Evolutionary conservation across 2,797 vertebrate genomes (phyloP), one percentile per base, ranked within the genome.

Genomic region (Hephaestus fuliginosus): DNA sequence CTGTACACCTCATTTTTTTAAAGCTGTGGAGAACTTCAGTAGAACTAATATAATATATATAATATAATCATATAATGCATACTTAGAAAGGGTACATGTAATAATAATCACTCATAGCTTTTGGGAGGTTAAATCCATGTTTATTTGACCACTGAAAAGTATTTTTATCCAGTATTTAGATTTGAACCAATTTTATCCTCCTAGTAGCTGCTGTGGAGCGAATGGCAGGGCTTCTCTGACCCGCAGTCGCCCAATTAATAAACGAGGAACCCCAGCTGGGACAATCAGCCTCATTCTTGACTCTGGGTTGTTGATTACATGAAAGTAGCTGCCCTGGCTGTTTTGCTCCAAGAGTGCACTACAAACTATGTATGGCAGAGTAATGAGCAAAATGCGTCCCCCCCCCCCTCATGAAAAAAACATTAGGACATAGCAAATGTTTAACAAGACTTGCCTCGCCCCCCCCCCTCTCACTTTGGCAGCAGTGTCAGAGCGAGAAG

Each of bases 301-400:
- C 72, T 83, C 70, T 18, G 36, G 53, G 82, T 78, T 80, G 80
- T 76, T 91, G 86, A 91, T 89, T 90, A 76, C 81, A 76, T 64
- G 62, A 75, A 74, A 80, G 65, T 55, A 70, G 44, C 58, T 80
- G 33, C 57, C 52, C 56, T 11, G 41, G 43, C 70, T 41, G 51
- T 82, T 86, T 78, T 58, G 4, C 70, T 76, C 28, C 18, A 0
- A 44, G 68, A 84, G 65, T 8, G 14, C 1, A 11, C 62, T 22
- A 43, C 74, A 80, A 72, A 77, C 78, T 28, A 71, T 60, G 10
- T 28, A 71, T 60, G 10, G 13, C 70, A 49, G 52, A 57, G 82
- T 81, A 88, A 84, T 73, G 75, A 89, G 67, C 22, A 52, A 76
- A 87, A 87, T 64, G 73, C 70, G 70, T 70, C 65, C 17, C 41